Percentiles rank a stretch among this genome's conserved stretches.
phyloP scores from a whole-genome alignment of 2,113 vertebrate genomes.

The Pygoscelis antarcticus region DNA sequence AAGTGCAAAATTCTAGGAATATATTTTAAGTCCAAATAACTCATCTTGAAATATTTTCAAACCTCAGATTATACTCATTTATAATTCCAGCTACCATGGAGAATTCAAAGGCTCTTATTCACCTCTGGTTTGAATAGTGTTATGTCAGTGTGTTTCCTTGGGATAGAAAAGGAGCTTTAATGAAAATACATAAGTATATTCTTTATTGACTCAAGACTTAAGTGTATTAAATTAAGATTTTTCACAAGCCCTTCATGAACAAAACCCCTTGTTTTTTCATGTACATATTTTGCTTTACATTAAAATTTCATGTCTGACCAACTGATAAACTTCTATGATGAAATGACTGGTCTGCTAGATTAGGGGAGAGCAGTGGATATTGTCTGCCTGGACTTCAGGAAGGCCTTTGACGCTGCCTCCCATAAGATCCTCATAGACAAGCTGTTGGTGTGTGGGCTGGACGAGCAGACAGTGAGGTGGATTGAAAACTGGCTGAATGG shows the following conservation, averaged over 20 bases:
- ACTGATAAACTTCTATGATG: background rate
- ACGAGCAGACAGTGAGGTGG: too few relatives aligned
- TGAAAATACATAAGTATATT: background rate
- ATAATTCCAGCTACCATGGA: background rate
- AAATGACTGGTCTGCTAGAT: background rate
- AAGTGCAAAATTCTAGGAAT: background rate
- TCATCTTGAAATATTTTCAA: background rate
- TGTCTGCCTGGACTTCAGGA: background rate
- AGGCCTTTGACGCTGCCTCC: background rate
- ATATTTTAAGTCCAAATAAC: background rate
- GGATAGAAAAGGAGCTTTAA: background rate
- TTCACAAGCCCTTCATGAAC: background rate
- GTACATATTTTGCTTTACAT: background rate
- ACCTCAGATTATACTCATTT: background rate
- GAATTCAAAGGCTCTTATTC: background rate
- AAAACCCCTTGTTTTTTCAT: background rate
- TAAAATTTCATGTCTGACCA: background rate
- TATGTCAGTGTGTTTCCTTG: background rate
- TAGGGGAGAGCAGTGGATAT: background rate
- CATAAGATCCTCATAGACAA: too few relatives aligned
- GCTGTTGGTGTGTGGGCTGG: too few relatives aligned
- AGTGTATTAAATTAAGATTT: background rate
- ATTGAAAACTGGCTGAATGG: too few relatives aligned
- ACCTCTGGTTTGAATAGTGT: background rate
- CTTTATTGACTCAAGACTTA: background rate